Percentiles rank a stretch among this genome's conserved stretches.
phyloP scores from a whole-genome alignment of 2,888 invertebrate genomes.

The Polymixis lichenea region DNA sequence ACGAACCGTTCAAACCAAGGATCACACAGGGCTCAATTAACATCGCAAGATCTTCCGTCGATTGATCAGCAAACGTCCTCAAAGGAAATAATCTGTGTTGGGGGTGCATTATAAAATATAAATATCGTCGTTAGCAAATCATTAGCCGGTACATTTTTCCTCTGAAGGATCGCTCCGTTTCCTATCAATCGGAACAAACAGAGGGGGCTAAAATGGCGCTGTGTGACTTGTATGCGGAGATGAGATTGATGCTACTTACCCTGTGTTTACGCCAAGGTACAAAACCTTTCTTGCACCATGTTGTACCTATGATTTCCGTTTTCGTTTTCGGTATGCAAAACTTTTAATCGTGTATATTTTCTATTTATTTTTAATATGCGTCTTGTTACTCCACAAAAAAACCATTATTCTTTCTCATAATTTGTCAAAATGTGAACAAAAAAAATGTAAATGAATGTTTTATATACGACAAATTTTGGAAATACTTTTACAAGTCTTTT shows the following conservation, averaged over 20 bases:
- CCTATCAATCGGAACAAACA: slow-evolving; percentile 83
- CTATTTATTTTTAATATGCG: no score
- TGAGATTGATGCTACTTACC: neutral
- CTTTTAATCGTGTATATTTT: neutral
- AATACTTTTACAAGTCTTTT: no score
- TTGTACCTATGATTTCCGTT: no score
- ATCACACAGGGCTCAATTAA: slow-evolving; percentile 63
- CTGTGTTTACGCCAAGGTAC: neutral
- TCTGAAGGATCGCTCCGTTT: slow-evolving; percentile 79
- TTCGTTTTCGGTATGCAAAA: no score
- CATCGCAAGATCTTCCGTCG: slow-evolving; percentile 67
- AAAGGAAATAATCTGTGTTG: slow-evolving; percentile 88
- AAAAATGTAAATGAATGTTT: neutral
- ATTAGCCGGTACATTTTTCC: slow-evolving; percentile 86
- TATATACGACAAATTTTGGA: no score
- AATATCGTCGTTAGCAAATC: slow-evolving; percentile 90
- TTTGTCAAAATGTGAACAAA: neutral
- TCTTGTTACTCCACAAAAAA: no score
- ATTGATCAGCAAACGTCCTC: slow-evolving; percentile 80
- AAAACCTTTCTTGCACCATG: neutral
- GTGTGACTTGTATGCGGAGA: neutral
- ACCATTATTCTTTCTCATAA: no score
- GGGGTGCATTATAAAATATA: slow-evolving; percentile 87
- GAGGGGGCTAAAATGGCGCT: slow-evolving; percentile 65
- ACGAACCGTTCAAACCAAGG: slow-evolving; percentile 13